Evolutionary conservation across 2,797 vertebrate species (phyloP).

Genomic region (Ispidina picta): DNA sequence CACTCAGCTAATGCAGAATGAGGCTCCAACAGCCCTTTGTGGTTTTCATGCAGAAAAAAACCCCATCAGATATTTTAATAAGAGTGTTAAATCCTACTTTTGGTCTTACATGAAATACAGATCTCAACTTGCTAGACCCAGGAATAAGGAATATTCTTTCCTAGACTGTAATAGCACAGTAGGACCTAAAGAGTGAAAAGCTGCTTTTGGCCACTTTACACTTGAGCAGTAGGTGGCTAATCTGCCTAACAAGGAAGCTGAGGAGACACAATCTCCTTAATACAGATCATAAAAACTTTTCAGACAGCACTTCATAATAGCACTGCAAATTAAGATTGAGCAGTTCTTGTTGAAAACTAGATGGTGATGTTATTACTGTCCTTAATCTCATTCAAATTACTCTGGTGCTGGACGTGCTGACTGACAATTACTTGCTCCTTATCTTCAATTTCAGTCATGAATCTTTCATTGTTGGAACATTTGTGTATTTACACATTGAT

Average conservation of each 20-base stretch:
- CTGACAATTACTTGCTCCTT: slow-evolving; percentile 37
- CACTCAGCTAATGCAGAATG: neutral
- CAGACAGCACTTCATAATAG: slow-evolving; percentile 34
- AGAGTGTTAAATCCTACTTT: neutral
- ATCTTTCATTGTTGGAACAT: neutral
- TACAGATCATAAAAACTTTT: slow-evolving; percentile 47
- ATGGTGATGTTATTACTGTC: slow-evolving; percentile 41
- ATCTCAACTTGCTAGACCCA: neutral
- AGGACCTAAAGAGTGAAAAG: neutral
- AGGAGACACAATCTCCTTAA: slow-evolving; percentile 51
- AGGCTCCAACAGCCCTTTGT: neutral
- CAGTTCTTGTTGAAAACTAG: slow-evolving; percentile 27
- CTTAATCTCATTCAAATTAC: slow-evolving; percentile 48
- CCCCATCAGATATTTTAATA: neutral
- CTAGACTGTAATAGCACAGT: neutral
- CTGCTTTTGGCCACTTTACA: slow-evolving; percentile 12
- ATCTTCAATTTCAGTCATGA: neutral
- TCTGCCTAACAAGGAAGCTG: slow-evolving; percentile 56
- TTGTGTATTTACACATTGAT: neutral
- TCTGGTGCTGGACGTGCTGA: slow-evolving; percentile 30
- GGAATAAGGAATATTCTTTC: slow-evolving; percentile 1
- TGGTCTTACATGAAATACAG: neutral
- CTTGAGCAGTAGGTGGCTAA: slow-evolving; percentile 59
- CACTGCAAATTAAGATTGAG: slow-evolving; percentile 46
- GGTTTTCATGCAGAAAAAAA: neutral